Conservation (phyloP, 2,888 invertebrate genomes). For the Cantharis rufa region DNA sequence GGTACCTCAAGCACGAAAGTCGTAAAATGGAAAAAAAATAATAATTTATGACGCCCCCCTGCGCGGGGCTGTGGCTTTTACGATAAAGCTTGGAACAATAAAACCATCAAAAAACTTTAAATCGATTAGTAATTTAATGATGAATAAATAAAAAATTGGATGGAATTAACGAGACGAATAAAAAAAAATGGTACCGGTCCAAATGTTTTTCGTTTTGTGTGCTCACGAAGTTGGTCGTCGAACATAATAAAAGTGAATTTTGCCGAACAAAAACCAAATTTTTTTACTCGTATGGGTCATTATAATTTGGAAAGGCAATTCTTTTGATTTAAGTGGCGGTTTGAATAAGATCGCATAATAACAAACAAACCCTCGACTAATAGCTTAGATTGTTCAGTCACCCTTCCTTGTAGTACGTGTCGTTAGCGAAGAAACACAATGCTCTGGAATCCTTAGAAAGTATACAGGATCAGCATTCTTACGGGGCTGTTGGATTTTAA, state of each 20-base stretch:
- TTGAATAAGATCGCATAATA: conserved; percentile 7
- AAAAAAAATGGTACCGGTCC: not conserved
- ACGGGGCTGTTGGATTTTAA: conserved; percentile 1
- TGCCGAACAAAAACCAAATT: conserved; percentile 6
- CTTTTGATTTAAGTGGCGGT: conserved; percentile 17
- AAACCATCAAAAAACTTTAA: not conserved
- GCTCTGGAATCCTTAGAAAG: conserved; percentile 28
- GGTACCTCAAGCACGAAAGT: not conserved
- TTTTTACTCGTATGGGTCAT: not conserved
- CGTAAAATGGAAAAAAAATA: not conserved
- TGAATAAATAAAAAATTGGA: not conserved
- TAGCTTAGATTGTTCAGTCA: conserved; percentile 24
- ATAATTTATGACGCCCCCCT: not conserved
- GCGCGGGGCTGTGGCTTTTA: not conserved
- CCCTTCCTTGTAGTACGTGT: conserved; percentile 17
- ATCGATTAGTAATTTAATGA: not conserved
- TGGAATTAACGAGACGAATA: not conserved
- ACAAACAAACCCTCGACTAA: conserved; percentile 26
- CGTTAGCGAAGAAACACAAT: conserved; percentile 26
- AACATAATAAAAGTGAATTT: conserved; percentile 15
- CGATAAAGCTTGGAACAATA: not conserved
- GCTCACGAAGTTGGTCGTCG: not conserved
- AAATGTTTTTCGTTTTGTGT: not conserved
- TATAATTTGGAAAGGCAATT: conserved; percentile 3
- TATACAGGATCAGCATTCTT: conserved; percentile 11